Evolutionary conservation across 1,140 invertebrate species (phyloP).

Genomic region (Drosophila hydei): DNA sequence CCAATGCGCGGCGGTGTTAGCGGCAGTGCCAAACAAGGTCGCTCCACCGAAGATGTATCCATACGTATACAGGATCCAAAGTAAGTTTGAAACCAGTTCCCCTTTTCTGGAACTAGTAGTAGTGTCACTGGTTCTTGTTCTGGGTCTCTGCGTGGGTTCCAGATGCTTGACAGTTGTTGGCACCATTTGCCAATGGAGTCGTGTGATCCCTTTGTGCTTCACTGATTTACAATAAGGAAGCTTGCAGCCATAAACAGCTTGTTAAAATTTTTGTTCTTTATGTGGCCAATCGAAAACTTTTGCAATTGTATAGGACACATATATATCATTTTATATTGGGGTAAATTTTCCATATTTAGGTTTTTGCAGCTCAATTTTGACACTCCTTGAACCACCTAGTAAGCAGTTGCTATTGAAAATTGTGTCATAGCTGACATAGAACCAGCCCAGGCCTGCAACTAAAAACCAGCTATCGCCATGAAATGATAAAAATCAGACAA

Average conservation of each 20-base stretch:
- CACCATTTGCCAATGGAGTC: slow-evolving; percentile 32
- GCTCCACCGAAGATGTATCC: slow-evolving; percentile 83
- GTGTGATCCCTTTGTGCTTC: not conserved
- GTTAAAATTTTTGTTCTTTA: not conserved
- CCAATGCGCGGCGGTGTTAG: slow-evolving; percentile 84
- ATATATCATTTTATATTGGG: no score
- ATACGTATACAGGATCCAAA: slow-evolving; percentile 84
- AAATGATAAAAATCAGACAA: slow-evolving; percentile 10
- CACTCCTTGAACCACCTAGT: slow-evolving; percentile 5
- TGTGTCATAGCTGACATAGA: slow-evolving; percentile 16
- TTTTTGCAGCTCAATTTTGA: not conserved
- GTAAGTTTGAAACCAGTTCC: slow-evolving; percentile 67
- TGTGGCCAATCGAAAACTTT: not conserved
- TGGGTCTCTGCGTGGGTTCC: slow-evolving; percentile 39
- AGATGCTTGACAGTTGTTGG: slow-evolving; percentile 39
- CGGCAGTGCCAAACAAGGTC: slow-evolving; percentile 73
- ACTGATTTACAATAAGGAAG: slow-evolving; percentile 29
- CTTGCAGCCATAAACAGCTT: not conserved
- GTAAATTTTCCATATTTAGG: no score
- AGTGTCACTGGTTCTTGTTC: slow-evolving; percentile 9
- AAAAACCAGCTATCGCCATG: slow-evolving; percentile 6
- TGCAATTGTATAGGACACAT: no score
- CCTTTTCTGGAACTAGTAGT: not conserved
- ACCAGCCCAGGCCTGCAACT: not conserved
- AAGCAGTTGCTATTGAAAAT: not conserved